Evolutionary conservation across 2,888 invertebrate species (phyloP), one percentile per base, ranked within the genome.

Genomic region (Cheilosia variabilis): DNA sequence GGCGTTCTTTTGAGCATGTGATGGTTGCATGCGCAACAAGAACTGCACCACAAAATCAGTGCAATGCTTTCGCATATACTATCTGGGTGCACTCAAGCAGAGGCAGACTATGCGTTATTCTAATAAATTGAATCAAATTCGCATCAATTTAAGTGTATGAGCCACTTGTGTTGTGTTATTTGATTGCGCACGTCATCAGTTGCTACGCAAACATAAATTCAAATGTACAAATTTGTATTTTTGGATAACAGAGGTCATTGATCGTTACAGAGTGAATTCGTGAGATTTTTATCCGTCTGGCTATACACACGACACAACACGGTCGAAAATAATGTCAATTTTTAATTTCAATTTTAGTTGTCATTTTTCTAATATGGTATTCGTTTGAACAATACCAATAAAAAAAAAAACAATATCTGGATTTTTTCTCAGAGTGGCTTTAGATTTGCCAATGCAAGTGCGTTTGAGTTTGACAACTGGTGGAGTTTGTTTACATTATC

Each of bases 101-200:
- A 27, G 31, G 9, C 17, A 9, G 17, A 45, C n/a, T 43, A 34
- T 68, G 68, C 55, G 53, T 62, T 63, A 62, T 68, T 55, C 50
- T 19, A 52, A 63, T 63, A 63, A 68, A 78, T 78, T 82, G 10
- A 77, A 72, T 76, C n/a, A 71, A 77, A 72, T 82, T 71, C 43
- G 52, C 71, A 60, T 37, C 66, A 71, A 47, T 53, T 77, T 69
- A 63, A 31, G 68, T 53, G 43, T 68, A 34, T 57, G 31, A 10
- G 57, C 45, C 45, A 53, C 22, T 53, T 55, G 69, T 47, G 17
- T 37, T 37, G 37, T 37, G 37, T 37, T 2, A 15, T 10, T 34
- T 47, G 34, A 7, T 62, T 19, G 31, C 41, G 13, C 15, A 57
- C 15, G 13, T 4, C 45, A 69, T 22, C 27, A 15, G n/a, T 27